Evolutionary conservation across 2,797 vertebrate genomes (phyloP), one percentile per base, ranked within the genome.

Genomic region (Luscinia megarhynchos): DNA sequence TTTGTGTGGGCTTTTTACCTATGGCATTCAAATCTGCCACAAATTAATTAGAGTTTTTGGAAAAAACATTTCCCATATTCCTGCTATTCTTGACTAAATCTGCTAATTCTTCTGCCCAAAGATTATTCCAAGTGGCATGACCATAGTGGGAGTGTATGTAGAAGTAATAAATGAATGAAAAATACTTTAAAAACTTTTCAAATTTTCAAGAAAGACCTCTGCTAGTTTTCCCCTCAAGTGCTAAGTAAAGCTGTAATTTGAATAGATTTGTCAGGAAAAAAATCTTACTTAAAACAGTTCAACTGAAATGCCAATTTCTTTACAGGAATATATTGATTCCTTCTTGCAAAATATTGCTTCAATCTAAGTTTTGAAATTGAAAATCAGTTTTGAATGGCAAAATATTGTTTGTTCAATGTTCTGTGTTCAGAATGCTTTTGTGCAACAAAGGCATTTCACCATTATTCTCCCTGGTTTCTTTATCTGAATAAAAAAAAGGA

Each of bases 381-480:
- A 87, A 93, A 89, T 95, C 59, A 34, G 58, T 88, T 92, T 84
- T 84, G 54, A 95, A 77, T 63, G 58, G 76, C 26, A 77, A 94
- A 92, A 93, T 95, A 78, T 32, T 91, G 17, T 93, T 96, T 94
- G 80, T 83, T 95, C 70, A 73, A 40, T 87, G 66, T 93, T 96
- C 81, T 91, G 80, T 92, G 96, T 97, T 73, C 70, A 89, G 90
- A 95, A 90, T 85, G 61, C 12, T 76, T 80, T 94, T 90, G 87
- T 95, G 89, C 95, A 91, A 95, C 94, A 96, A 94, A 97, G 91
- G 69, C 76, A 80, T 89, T 96, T 81, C 86, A 63, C 36, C 3
- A 1, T 84, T 95, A 94, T 81, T 95, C n/a, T 84, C 85, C 91
- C 74, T 79, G 84, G 91, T 94, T 97, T 96, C 96, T 97, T 96